phyloP scores from a whole-genome alignment of 1,140 invertebrate species.

The Hylaeus volcanicus region DNA sequence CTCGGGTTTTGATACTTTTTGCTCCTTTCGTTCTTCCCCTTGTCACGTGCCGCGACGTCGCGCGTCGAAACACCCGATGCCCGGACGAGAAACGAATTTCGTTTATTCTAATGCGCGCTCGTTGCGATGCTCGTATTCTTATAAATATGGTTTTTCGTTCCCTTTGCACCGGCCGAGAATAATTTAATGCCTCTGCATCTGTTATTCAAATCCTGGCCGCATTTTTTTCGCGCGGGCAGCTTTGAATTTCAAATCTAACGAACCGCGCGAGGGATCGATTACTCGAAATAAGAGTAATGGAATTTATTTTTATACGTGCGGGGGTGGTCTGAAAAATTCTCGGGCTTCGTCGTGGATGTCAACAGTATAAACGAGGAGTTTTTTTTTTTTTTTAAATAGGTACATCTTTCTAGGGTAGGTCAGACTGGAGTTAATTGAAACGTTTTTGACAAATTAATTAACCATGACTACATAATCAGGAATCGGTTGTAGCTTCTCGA shows the following conservation, averaged over 20 bases:
- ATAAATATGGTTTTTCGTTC: background rate
- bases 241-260: conserved; percentile 25
- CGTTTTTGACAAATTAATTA: too few relatives aligned
- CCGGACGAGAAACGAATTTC: background rate
- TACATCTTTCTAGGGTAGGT: too few relatives aligned
- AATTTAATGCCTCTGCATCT: conserved; percentile 1
- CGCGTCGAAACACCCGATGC: background rate
- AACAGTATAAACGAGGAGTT: too few relatives aligned
- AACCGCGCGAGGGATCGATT: conserved; percentile 18
- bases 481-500: too few relatives aligned
- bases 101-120: background rate
- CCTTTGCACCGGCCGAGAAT: background rate
- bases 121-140: background rate
- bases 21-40: background rate
- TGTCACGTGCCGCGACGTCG: conserved; percentile 31
- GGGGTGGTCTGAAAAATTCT: too few relatives aligned
- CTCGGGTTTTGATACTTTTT: conserved; percentile 6
- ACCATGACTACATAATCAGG: too few relatives aligned
- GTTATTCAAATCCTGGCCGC: conserved; percentile 25
- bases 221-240: background rate
- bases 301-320: background rate
- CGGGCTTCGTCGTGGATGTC: too few relatives aligned
- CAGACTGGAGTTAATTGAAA: too few relatives aligned
- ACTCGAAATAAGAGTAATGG: conserved; percentile 2
- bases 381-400: too few relatives aligned